Evolutionary conservation across 2,797 vertebrate species (phyloP).

Genomic region (Intellagama lesueurii): DNA sequence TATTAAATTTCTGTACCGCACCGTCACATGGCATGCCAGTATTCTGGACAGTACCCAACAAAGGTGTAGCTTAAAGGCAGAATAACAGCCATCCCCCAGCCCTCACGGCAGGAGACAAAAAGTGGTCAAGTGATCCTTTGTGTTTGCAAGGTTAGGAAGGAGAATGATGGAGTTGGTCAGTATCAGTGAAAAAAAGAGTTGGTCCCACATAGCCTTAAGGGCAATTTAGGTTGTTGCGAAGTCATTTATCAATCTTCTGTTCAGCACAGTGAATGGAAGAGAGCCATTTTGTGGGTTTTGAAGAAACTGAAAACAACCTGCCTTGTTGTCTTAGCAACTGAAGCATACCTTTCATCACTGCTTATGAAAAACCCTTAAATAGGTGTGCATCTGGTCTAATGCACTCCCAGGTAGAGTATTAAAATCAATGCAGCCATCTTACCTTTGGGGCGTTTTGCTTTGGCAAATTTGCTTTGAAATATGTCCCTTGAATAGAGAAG

Average conservation of each 20-base stretch:
- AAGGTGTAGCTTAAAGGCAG: no score
- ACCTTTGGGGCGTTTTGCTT: background rate
- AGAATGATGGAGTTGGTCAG: background rate
- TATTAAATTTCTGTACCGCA: no score
- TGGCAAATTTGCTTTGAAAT: background rate
- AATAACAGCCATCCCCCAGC: no score
- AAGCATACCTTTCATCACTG: background rate
- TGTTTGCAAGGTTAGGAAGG: background rate
- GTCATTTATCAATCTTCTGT: background rate
- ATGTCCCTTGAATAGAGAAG: background rate
- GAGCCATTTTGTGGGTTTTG: background rate
- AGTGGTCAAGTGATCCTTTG: background rate
- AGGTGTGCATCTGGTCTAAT: background rate
- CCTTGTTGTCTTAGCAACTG: background rate
- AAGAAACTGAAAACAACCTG: background rate
- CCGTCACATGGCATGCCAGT: no score
- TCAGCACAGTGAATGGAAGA: background rate
- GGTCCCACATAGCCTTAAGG: no score
- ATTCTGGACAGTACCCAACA: no score
- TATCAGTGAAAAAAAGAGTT: background rate
- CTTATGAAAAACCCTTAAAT: background rate
- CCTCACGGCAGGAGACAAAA: no score
- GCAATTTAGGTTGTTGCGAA: background rate
- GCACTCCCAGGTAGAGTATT: background rate
- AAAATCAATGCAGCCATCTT: background rate